phyloP scores from a whole-genome alignment of 1,140 invertebrate genomes.

The Lepidostoma basale region DNA sequence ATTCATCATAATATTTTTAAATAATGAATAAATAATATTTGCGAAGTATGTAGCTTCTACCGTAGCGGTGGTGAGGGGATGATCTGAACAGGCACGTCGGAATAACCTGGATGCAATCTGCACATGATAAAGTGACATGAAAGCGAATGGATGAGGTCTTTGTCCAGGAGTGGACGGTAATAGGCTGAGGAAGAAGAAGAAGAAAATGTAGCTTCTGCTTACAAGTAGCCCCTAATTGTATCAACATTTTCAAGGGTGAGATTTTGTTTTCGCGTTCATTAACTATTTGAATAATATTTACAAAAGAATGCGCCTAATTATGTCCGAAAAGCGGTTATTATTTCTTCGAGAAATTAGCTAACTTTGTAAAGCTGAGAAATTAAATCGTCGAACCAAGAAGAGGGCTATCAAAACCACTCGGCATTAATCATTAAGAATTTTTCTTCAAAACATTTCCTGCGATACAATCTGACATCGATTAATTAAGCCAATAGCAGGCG shows the following conservation, averaged over 20 bases:
- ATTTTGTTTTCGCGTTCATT: not conserved
- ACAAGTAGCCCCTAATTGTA: not conserved
- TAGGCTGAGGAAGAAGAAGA: no score
- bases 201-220: no score
- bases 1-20: no score
- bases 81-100: no score
- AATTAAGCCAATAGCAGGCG: constrained; percentile 34
- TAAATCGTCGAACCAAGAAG: not conserved
- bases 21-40: no score
- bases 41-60: no score
- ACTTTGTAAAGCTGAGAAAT: not conserved
- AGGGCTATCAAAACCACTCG: constrained; percentile 19
- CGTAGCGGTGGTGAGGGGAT: no score
- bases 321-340: not conserved
- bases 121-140: no score
- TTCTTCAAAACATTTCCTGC: constrained; percentile 10
- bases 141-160: no score
- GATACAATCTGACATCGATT: constrained; percentile 35
- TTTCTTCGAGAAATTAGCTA: not conserved
- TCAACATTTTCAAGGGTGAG: not conserved
- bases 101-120: no score
- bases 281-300: not conserved
- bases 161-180: no score
- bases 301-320: not conserved
- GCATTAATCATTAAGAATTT: constrained; percentile 2